Evolutionary conservation across 2,888 invertebrate genomes (phyloP), one percentile per base, ranked within the genome.

Genomic region (Chrysomela aeneicollis): DNA sequence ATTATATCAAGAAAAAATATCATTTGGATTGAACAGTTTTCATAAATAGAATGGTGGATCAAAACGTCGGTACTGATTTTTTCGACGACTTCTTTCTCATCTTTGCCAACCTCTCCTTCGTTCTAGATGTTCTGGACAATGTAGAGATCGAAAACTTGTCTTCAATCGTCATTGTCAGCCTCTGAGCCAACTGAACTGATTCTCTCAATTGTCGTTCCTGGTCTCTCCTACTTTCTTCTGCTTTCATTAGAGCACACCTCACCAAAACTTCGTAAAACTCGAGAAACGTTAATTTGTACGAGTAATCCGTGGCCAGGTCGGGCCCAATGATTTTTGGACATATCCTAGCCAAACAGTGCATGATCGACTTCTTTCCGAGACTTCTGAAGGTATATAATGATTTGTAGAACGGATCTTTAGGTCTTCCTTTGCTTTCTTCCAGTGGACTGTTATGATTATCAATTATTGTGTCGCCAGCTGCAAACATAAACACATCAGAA

Each of bases 221-320:
- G 2, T 17, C 1, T 26, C 12, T 46, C 17, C 57, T 57, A 0
- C n/a, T 46, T 22, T 59, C 54, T 37, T 74, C 73, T 0, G 68
- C 71, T 66, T 71, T 72, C 59, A 68, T 67, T 53, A 61, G 66
- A 6, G 82, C 77, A 70, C 86, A 85, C 1, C 77, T 74, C 12
- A 88, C 66, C 58, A 88, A 80, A 15, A 84, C 84, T 78, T 89
- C 87, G 70, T 87, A 87, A 78, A 88, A 89, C 79, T 89, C 89
- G 30, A 86, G 84, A 78, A 88, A 88, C 0, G 86, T 85, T 47
- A 89, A 75, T 72, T 85, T 78, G 71, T 87, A 83, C 15, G 46
- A 46, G 15, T 21, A 46, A 22, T 57, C 47, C 0, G 46, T 22
- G 55, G 86, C 82, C 63, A 87, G 81, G 72, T 86, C 75, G 70